phyloP scores from a whole-genome alignment of 1,140 invertebrate species.

The Drosophila tsacasi region DNA sequence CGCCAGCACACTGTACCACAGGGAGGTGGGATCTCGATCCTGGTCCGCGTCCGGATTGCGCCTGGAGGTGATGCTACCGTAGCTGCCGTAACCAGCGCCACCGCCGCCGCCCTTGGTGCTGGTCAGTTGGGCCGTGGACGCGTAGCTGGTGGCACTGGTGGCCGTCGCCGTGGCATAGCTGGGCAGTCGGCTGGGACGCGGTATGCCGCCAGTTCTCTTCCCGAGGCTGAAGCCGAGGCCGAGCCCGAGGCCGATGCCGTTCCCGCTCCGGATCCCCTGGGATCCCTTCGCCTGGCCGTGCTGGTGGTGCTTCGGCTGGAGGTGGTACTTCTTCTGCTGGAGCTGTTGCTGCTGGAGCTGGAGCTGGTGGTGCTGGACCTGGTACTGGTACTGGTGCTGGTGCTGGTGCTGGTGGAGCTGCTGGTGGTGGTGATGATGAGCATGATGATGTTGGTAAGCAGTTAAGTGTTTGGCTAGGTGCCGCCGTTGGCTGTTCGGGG shows the following conservation, averaged over 20 bases:
- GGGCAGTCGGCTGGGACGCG: constrained; percentile 50
- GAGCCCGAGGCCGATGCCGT: neutral
- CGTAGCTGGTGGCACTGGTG: constrained; percentile 72
- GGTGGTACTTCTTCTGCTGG: constrained; percentile 20
- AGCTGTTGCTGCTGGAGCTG: constrained; percentile 18
- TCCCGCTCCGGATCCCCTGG: constrained; percentile 2
- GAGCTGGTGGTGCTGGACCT: constrained; percentile 2
- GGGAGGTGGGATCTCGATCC: constrained; percentile 88
- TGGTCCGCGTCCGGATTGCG: constrained; percentile 11
- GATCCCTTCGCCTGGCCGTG: constrained; percentile 20
- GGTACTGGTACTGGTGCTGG: constrained; percentile 6
- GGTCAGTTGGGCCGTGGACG: constrained; percentile 71
- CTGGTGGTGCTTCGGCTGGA: constrained; percentile 14
- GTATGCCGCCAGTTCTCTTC: constrained; percentile 11
- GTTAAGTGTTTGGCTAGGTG: constrained; percentile 83
- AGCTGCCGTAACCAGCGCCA: constrained; percentile 43
- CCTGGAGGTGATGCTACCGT: constrained; percentile 22
- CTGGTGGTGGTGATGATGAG: constrained; percentile 57
- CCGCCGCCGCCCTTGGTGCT: constrained; percentile 16
- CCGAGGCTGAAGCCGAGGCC: neutral
- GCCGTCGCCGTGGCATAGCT: constrained; percentile 76
- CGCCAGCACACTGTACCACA: constrained; percentile 95
- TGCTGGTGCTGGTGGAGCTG: constrained; percentile 42
- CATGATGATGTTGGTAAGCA: constrained; percentile 72
- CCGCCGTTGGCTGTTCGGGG: constrained; percentile 85